Evolutionary conservation across 35 echinoderm and acorn worm species (phyloP), one percentile per base, ranked within the genome.

Genomic region (Acanthaster planci): DNA sequence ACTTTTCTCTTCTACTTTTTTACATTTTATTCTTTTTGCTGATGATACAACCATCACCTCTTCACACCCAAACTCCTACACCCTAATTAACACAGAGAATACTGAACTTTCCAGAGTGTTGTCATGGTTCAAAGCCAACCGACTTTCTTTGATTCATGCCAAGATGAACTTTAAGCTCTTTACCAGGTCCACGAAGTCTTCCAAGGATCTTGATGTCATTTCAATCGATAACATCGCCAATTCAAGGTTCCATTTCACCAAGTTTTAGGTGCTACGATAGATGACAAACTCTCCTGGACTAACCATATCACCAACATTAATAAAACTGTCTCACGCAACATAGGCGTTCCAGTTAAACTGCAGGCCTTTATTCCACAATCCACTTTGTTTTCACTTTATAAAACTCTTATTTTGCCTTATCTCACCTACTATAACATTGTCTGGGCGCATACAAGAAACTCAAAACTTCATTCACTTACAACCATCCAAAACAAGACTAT

Each of bases 11-110:
- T 30, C 54, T 54, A 21, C 80, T 54, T 9, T 68, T 17, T 21
- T 84, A 58, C 31, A 35, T 6, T 51, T 82, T 55, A 54, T 51
- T 55, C 51, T 82, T 22, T 82, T 82, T 82, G 80, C 80, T 54
- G 80, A 82, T 31, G 80, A 82, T 22, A 40, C 50, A 21, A 64
- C 58, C 21, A 64, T 64, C 29, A 1, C 29, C 58, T 30, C 9
- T 21, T 64, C 58, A 7, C 18, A 30, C 21, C 19, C 58, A 7
- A 64, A 21, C 19, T 21, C 19, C 21, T 8, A 8, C 0, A 64
- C 58, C 21, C 19, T 64, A 30, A 21, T 64, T 19, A 21, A 64
- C 58, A 64, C 58, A 8, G 5, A 16, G 19, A 64, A 64, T 64
- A 23, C 58, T 6, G 58, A 64, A 21, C 58, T 64, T 64, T 16